Evolutionary conservation across 2,797 vertebrate species (phyloP), one percentile per base, ranked within the genome.

Genomic region (Vultur gryphus): DNA sequence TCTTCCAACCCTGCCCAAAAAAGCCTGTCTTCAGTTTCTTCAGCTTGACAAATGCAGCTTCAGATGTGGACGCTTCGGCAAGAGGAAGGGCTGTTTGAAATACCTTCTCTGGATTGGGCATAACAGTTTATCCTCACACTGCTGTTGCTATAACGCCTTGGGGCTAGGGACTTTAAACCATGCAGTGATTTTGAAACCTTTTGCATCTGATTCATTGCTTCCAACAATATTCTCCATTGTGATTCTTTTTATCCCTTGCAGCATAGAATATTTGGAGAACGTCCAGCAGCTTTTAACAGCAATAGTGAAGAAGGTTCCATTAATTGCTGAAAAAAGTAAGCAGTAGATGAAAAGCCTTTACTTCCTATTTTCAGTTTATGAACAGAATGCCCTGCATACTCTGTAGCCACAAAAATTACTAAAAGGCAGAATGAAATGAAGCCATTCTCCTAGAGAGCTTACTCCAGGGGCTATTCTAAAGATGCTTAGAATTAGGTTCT

Each of bases 241-340:
- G 90, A 80, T 94, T 87, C 37, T 91, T 83, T 95, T 92, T 91
- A 28, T 96, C 69, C 73, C 75, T 96, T 95, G 82, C 98, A 99
- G 99, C 97, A 98, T 99, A 79, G 99, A 99, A 84, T 98, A 99
- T 97, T 98, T 99, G 94, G 99, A 99, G 95, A 99, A 99, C 46
- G 94, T 98, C 98, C 99, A 99, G 97, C 99, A 99, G 96, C 98
- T 99, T 96, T 96, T 99, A 97, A 99, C 99, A 43, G 99, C 99
- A 8, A 98, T 99, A 66, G 99, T 99, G 95, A 99, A 99, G 98
- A 99, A 99, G 95, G 99, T 99, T 95, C 99, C 99, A 37, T 98
- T 99, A 93, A 99, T 99, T 96, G 98, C 99, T 87, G 98, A 99
- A 86, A 99, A 99, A 98, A 99, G 99, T 99, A 98, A 99, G 99